Percentiles rank a stretch among this genome's conserved stretches.
phyloP scores from a whole-genome alignment of 2,888 invertebrate genomes.

The Lathronympha strigana region DNA sequence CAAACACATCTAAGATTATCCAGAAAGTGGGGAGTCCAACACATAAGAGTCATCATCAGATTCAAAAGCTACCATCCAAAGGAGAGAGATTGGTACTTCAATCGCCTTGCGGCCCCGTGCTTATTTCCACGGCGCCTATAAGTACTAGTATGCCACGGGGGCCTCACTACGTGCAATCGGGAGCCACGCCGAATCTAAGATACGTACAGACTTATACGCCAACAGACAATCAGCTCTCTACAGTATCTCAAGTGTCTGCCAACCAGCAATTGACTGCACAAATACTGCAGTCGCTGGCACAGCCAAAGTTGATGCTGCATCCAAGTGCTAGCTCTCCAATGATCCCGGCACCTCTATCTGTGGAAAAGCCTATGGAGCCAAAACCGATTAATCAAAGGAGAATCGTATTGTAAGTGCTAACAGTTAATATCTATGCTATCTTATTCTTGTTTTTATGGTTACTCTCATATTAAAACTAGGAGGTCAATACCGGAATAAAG shows the following conservation, averaged over 20 bases:
- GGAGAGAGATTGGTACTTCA: conserved; percentile 75
- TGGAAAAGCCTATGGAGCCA: conserved; percentile 62
- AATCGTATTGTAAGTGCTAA: conserved; percentile 74
- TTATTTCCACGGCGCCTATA: conserved; percentile 73
- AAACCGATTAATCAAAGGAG: conserved; percentile 71
- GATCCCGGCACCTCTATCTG: conserved; percentile 45
- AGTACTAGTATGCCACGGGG: conserved; percentile 72
- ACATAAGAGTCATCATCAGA: conserved; percentile 63
- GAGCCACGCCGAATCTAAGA: conserved; percentile 74
- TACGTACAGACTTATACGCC: conserved; percentile 76
- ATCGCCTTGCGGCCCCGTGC: conserved; percentile 75
- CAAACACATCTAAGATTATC: conserved; percentile 73
- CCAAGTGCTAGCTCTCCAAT: conserved; percentile 41
- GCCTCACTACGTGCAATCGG: conserved; percentile 79
- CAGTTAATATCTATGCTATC: neutral
- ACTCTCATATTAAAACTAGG: neutral
- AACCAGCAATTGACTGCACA: conserved; percentile 86
- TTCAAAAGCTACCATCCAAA: conserved; percentile 69
- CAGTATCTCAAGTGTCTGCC: conserved; percentile 80
- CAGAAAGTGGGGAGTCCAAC: conserved; percentile 79
- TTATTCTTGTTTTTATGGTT: too few relatives aligned
- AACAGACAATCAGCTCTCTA: conserved; percentile 67
- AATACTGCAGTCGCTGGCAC: conserved; percentile 84
- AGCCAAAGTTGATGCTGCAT: conserved; percentile 74
- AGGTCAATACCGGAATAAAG: too few relatives aligned